Percentiles rank a stretch among this genome's conserved stretches.
Conservation (phyloP, 37 sponge, comb jelly and placozoan species). For the Halichondria panicea region DNA sequence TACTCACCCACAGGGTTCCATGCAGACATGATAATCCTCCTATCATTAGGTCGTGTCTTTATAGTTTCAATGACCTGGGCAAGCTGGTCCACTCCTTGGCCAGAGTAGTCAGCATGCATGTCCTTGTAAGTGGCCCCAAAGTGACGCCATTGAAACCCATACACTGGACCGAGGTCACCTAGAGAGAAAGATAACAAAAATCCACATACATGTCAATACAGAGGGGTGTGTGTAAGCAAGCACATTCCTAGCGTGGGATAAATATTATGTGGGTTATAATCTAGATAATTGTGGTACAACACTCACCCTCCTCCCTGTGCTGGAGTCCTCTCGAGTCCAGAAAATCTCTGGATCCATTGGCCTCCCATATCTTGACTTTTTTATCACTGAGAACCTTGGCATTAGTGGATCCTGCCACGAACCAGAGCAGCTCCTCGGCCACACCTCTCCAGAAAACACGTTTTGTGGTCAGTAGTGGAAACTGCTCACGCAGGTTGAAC, state of each 20-base stretch:
- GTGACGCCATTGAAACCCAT: constrained; percentile 99
- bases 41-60: constrained; percentile 87
- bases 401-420: constrained; percentile 84
- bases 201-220: too few species aligned
- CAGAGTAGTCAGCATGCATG: constrained; percentile 93
- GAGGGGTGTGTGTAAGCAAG: too few species aligned
- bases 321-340: constrained; percentile 73
- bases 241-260: too few species aligned
- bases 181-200: too few species aligned
- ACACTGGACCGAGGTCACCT: constrained; percentile 96
- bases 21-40: constrained; percentile 96
- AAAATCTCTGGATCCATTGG: constrained; percentile 91
- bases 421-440: constrained; percentile 97
- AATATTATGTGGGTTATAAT: too few species aligned
- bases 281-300: too few species aligned
- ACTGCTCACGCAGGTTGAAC: constrained; percentile 86
- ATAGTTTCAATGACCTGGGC: constrained; percentile 91
- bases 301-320: constrained; percentile 88
- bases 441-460: constrained; percentile 98
- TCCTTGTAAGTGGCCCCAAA: constrained; percentile 94
- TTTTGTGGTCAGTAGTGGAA: constrained; percentile 96
- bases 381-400: constrained; percentile 78
- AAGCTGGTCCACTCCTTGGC: constrained; percentile 95
- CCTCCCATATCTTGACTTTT: constrained; percentile 95
- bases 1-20: constrained; percentile 88